A percentile compares a stretch with the other conserved stretches of the same genome.
Evolutionary conservation across 2,797 vertebrate genomes (phyloP).

Genomic region (Ataeniobius toweri): DNA sequence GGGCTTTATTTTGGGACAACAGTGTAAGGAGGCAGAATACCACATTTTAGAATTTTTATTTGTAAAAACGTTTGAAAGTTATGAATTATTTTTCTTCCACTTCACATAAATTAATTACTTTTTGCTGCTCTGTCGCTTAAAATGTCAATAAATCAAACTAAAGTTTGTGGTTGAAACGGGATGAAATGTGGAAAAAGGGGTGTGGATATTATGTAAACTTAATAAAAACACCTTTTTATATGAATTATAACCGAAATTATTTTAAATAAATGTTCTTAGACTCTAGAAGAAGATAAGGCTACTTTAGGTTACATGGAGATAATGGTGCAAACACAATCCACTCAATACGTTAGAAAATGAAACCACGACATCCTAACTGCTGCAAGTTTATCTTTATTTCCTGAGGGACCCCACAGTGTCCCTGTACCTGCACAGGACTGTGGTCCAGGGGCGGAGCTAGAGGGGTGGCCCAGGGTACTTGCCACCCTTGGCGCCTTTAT

Average conservation of each 20-base stretch:
- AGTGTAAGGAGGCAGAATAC: not conserved
- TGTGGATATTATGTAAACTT: not conserved
- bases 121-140: not conserved
- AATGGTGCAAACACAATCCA: not conserved
- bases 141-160: not conserved
- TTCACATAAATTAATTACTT: not conserved
- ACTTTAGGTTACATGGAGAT: not conserved
- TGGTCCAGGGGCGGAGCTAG: not conserved
- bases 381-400: not conserved
- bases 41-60: not conserved
- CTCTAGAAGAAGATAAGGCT: no score
- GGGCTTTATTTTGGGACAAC: not conserved
- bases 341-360: not conserved
- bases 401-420: not conserved
- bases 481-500: no score
- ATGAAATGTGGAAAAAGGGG: not conserved
- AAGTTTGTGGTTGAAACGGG: not conserved
- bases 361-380: not conserved
- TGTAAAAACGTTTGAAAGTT: not conserved
- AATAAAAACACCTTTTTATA: not conserved
- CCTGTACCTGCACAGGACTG: not conserved
- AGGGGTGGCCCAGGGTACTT: no score
- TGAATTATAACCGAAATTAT: not conserved
- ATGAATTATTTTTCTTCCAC: not conserved
- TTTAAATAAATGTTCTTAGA: no score